Base-by-base conservation (phyloP, 1,140 invertebrate species). In the Pseudomyrmex sp. region DNA sequence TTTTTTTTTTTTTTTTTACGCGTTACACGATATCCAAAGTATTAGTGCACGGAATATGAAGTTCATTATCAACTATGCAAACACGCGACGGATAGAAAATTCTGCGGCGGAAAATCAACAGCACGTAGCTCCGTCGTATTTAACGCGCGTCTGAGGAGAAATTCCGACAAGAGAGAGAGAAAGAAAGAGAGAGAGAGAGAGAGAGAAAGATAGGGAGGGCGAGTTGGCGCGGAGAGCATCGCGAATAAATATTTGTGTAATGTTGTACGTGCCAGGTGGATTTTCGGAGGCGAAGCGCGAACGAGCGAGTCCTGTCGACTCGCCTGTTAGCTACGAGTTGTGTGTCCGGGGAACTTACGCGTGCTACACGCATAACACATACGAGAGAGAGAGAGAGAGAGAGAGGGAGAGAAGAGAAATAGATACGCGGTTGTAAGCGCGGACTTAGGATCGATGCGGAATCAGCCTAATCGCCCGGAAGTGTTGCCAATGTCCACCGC, bases 391-490 rank as follows among this genome's bases (percentile, higher is more conserved):
- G 35, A 35, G 35, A 7, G 5, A 35, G 5, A 35, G 35, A 7
- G 5, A 35, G 35, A 35, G 35, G 4, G 5, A 7, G 26, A 35
- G 35, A 35, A 35, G 35, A 35, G 35, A 35, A 62, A 50, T 86
- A 83, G 87, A 70, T 70, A 79, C 58, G 73, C 63, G 44, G 86
- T 69, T 89, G 88, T 89, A 91, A 90, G 90, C 88, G 88, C 82
- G 70, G 85, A 90, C 88, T 89, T 91, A 87, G 89, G 90, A 88
- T 90, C 86, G 90, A 89, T 86, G 48, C 83, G 88, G 83, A 91
- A 91, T 92, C 91, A 89, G 89, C 90, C 89, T 93, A 92, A 93
- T 91, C 92, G 92, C 85, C 90, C 88, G 91, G 88, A 93, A 93
- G 91, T 92, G 92, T 92, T 90, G 92, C 88, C 90, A 88, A 90